Evolutionary conservation across 2,797 vertebrate species (phyloP).

Genomic region (Crenuchus spilurus): DNA sequence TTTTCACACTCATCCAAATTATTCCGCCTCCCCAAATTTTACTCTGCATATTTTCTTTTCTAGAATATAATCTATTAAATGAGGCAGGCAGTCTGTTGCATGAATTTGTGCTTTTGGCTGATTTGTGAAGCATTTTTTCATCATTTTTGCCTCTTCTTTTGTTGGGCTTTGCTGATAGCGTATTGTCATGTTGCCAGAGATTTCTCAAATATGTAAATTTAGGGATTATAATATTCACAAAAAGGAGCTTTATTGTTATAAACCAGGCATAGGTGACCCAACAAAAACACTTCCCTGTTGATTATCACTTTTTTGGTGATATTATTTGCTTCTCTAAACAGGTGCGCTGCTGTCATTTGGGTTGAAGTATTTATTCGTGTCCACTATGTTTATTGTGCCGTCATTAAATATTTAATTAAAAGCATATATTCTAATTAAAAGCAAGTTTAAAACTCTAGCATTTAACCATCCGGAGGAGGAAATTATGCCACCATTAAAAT

Average conservation of each 20-base stretch:
- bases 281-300: not conserved
- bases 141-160: constrained; percentile 23
- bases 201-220: constrained; percentile 22
- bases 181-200: not conserved
- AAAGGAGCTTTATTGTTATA: not conserved
- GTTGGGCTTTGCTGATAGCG: constrained; percentile 18
- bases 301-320: not conserved
- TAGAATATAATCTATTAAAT: constrained; percentile 73
- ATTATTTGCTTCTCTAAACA: not conserved
- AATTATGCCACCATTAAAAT: constrained; percentile 75
- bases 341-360: constrained; percentile 14
- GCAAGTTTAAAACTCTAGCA: constrained; percentile 63
- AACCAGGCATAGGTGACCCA: too few species aligned
- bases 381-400: constrained; percentile 48
- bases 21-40: constrained; percentile 61
- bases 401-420: constrained; percentile 60
- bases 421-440: constrained; percentile 64
- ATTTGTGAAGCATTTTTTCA: constrained; percentile 39
- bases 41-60: constrained; percentile 71
- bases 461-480: constrained; percentile 67
- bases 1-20: constrained; percentile 59
- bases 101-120: constrained; percentile 37
- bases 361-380: constrained; percentile 41
- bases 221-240: not conserved
- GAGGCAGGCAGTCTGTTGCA: constrained; percentile 56